These are phyloP conservation scores for Drosophila mercatorum DNA, from an alignment of 2,888 invertebrate genomes.

Conservation along the genomic window DNA sequence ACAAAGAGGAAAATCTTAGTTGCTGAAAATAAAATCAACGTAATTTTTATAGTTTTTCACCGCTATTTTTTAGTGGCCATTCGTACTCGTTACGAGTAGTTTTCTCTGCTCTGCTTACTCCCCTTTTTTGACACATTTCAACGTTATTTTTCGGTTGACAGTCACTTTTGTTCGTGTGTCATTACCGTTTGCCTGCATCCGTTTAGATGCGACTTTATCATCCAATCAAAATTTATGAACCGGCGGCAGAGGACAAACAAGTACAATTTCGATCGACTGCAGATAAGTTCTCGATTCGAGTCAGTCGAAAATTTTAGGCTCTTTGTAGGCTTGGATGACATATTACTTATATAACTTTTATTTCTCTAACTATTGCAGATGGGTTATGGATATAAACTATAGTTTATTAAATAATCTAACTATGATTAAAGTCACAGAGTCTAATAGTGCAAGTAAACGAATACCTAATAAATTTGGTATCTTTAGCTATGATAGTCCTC, in stretches of 20 bases:
- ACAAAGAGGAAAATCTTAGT: constrained; percentile 63
- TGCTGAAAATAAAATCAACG: constrained; percentile 76
- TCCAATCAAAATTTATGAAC: constrained; percentile 58
- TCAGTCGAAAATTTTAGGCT: background rate
- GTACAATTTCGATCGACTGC: constrained; percentile 29
- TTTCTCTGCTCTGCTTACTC: constrained; percentile 42
- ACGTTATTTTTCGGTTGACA: constrained; percentile 65
- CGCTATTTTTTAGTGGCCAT: constrained; percentile 50
- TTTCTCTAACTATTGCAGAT: background rate
- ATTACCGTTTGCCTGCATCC: constrained; percentile 66
- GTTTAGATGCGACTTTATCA: constrained; percentile 20
- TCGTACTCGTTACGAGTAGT: constrained; percentile 33
- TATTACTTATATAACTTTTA: background rate
- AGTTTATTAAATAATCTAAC: no score
- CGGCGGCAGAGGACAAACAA: constrained; percentile 44
- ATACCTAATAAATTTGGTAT: background rate
- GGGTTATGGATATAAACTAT: background rate
- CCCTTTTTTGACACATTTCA: constrained; percentile 68
- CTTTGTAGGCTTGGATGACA: background rate
- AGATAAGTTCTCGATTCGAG: constrained; percentile 31
- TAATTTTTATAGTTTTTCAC: constrained; percentile 74
- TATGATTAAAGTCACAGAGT: background rate
- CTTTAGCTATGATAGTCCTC: background rate
- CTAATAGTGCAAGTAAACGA: no score
- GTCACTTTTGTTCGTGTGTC: constrained; percentile 70